Evolutionary conservation across 2,797 vertebrate genomes (phyloP).

Genomic region (Pyrocephalus nanus): DNA sequence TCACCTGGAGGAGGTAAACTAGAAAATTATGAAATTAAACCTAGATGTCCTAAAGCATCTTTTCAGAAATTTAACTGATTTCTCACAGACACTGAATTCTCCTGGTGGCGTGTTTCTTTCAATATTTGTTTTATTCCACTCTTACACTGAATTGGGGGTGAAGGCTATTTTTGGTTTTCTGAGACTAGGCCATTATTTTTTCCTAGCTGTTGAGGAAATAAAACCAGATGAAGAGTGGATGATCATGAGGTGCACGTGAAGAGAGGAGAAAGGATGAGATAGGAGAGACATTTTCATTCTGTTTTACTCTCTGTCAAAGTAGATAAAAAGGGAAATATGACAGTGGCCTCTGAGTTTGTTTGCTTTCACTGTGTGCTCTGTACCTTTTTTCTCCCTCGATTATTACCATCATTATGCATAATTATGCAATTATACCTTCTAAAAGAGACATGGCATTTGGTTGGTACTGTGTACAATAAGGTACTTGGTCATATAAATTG

Average conservation of each 20-base stretch:
- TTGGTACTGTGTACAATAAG: neutral
- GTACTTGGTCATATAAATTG: neutral
- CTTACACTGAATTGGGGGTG: neutral
- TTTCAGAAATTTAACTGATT: neutral
- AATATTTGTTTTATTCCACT: slow-evolving; percentile 14
- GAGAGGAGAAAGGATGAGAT: neutral
- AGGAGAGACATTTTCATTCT: neutral
- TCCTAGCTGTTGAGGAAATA: neutral
- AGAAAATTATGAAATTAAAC: neutral
- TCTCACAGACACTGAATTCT: neutral
- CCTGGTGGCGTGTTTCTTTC: neutral
- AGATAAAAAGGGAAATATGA: slow-evolving; percentile 26
- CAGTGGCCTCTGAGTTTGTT: slow-evolving; percentile 15
- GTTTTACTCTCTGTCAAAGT: neutral
- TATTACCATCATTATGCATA: slow-evolving; percentile 31
- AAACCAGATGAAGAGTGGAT: neutral
- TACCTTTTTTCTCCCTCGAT: neutral
- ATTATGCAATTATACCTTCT: slow-evolving; percentile 47
- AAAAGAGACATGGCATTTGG: neutral
- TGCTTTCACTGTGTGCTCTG: neutral
- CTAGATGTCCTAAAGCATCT: neutral
- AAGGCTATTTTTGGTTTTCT: slow-evolving; percentile 29
- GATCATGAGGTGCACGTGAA: neutral
- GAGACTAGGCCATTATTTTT: slow-evolving; percentile 13
- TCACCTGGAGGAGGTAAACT: neutral